Conservation (phyloP, 2,797 vertebrate species). For the Miichthys miiuy region DNA sequence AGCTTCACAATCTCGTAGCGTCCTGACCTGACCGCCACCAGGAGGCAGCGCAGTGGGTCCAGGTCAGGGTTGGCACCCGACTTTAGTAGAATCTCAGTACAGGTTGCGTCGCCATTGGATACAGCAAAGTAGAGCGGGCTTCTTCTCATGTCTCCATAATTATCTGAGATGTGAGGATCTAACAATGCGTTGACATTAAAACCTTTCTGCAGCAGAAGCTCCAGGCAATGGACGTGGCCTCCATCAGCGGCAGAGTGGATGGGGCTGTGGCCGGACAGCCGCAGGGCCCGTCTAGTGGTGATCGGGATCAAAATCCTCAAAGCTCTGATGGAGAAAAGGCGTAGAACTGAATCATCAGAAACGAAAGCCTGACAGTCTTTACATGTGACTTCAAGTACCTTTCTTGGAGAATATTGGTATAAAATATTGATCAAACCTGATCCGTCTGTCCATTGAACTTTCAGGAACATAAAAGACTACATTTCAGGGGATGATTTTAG, state of each 20-base stretch:
- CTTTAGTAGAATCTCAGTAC: constrained; percentile 47
- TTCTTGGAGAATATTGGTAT: not conserved
- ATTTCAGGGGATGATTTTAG: too few species aligned
- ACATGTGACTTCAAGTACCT: not conserved
- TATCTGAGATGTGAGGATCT: constrained; percentile 84
- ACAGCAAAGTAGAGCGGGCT: constrained; percentile 79
- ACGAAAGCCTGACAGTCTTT: not conserved
- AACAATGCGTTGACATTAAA: constrained; percentile 87
- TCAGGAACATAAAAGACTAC: too few species aligned
- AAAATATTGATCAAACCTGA: not conserved
- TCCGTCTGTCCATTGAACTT: not conserved
- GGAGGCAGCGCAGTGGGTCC: constrained; percentile 90
- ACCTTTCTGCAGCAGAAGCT: constrained; percentile 85
- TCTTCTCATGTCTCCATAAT: constrained; percentile 85
- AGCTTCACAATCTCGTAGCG: constrained; percentile 87
- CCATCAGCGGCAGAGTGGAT: constrained; percentile 89
- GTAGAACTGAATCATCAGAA: not conserved
- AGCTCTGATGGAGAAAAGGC: constrained; percentile 73
- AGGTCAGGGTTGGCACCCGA: constrained; percentile 74
- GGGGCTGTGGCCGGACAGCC: constrained; percentile 86
- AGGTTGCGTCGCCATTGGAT: constrained; percentile 44
- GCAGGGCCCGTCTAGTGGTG: constrained; percentile 86
- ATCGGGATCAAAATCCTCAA: constrained; percentile 88
- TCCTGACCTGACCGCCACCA: constrained; percentile 89
- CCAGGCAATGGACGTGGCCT: constrained; percentile 87